A percentile compares a stretch with the other conserved stretches of the same genome.
phyloP scores from a whole-genome alignment of 2,888 invertebrate genomes.

The Sarcophaga rosellei region DNA sequence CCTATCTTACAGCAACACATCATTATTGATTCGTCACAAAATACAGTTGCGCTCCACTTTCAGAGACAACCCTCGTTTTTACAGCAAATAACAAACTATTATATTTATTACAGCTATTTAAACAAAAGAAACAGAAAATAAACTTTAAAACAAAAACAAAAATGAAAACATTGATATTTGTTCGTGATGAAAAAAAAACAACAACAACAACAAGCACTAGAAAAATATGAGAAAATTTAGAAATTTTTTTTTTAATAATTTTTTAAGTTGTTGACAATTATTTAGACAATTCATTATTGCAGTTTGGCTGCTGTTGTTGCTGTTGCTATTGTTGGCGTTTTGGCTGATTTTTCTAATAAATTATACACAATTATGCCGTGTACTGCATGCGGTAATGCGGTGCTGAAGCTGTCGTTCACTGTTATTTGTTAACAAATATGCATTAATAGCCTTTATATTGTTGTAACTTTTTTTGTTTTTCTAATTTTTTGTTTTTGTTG shows the following conservation, averaged over 20 bases:
- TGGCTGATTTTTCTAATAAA: constrained; percentile 33
- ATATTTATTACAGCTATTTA: constrained; percentile 20
- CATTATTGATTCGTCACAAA: no score
- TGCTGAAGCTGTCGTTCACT: background rate
- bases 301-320: constrained; percentile 12
- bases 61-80: constrained; percentile 6
- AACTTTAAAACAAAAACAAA: constrained; percentile 8
- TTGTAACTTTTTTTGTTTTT: background rate
- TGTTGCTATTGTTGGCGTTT: background rate
- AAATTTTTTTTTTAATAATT: constrained; percentile 40
- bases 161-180: no score
- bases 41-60: background rate
- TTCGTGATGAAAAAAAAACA: background rate
- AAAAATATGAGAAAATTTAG: constrained; percentile 27
- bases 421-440: background rate
- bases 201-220: background rate
- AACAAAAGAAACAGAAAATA: background rate
- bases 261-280: constrained; percentile 48
- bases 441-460: no score
- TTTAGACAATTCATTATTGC: constrained; percentile 46
- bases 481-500: background rate
- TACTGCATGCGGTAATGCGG: background rate
- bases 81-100: constrained; percentile 35
- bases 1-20: no score
- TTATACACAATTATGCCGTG: constrained; percentile 49